Percentiles rank a stretch among this genome's conserved stretches.
phyloP scores from a whole-genome alignment of 2,888 invertebrate species.

The Dyspetes luteomarginatus region DNA sequence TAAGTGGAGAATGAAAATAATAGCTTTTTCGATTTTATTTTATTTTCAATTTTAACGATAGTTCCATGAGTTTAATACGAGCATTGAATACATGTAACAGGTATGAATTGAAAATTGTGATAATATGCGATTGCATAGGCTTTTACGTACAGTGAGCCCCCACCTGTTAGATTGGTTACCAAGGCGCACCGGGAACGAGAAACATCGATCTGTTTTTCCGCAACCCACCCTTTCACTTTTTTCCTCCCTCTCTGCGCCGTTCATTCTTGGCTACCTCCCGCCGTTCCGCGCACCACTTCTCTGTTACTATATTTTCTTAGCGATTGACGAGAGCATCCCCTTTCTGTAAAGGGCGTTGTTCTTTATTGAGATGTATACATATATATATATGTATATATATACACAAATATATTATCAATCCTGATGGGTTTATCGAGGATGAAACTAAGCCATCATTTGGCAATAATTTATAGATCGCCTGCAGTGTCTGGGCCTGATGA shows the following conservation, averaged over 20 bases:
- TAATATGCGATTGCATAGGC: too few relatives aligned
- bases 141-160: too few relatives aligned
- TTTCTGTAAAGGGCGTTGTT: slow-evolving; percentile 61
- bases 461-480: slow-evolving; percentile 30
- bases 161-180: slow-evolving; percentile 67
- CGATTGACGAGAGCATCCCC: slow-evolving; percentile 48
- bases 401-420: slow-evolving; percentile 31
- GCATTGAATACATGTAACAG: too few relatives aligned
- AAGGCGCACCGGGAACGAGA: slow-evolving; percentile 46
- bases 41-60: too few relatives aligned
- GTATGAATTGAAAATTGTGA: too few relatives aligned
- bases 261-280: background rate
- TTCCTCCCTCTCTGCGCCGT: slow-evolving; percentile 19
- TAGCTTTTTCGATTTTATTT: too few relatives aligned
- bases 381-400: too few relatives aligned
- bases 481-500: background rate
- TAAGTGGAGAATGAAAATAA: too few relatives aligned
- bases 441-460: background rate
- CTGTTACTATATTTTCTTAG: slow-evolving; percentile 29
- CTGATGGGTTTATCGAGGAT: slow-evolving; percentile 17
- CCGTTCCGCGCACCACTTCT: slow-evolving; percentile 1
- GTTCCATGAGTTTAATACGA: too few relatives aligned
- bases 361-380: slow-evolving; percentile 30
- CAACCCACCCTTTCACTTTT: slow-evolving; percentile 59
- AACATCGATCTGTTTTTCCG: slow-evolving; percentile 66